Conservation (phyloP, 2,797 vertebrate species). For the Pangasius sanitwongsei region DNA sequence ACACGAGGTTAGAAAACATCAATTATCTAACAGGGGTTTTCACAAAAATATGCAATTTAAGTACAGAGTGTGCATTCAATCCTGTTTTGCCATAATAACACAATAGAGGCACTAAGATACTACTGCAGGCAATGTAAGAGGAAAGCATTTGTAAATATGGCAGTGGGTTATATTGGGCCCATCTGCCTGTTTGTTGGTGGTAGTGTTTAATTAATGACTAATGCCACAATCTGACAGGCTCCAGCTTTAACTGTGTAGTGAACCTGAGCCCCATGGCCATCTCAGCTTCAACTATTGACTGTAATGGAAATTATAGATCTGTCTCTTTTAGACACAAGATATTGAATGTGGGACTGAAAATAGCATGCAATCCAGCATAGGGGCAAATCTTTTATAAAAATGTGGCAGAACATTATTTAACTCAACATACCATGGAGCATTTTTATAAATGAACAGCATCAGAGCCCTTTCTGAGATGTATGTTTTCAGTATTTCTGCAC, state of each 20-base stretch:
- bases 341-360: conserved; percentile 14
- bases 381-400: conserved; percentile 33
- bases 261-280: conserved; percentile 1
- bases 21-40: not conserved
- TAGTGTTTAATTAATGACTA: conserved; percentile 67
- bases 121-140: not conserved
- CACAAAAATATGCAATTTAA: not conserved
- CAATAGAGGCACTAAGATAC: not conserved
- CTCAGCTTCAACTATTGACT: conserved; percentile 18
- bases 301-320: conserved; percentile 25
- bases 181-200: conserved; percentile 43
- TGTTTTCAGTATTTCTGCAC: conserved; percentile 36
- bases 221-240: conserved; percentile 42
- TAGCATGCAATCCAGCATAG: not conserved
- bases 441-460: conserved; percentile 32
- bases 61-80: not conserved
- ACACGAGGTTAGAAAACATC: not conserved
- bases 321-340: conserved; percentile 17
- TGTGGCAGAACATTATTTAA: conserved; percentile 10
- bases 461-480: conserved; percentile 35
- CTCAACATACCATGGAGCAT: not conserved
- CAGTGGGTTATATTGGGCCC: conserved; percentile 28
- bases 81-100: not conserved
- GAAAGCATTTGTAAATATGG: conserved; percentile 9
- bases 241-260: conserved; percentile 1